Base-by-base conservation (phyloP, 1,140 invertebrate genomes). In the Drosophila littoralis region DNA sequence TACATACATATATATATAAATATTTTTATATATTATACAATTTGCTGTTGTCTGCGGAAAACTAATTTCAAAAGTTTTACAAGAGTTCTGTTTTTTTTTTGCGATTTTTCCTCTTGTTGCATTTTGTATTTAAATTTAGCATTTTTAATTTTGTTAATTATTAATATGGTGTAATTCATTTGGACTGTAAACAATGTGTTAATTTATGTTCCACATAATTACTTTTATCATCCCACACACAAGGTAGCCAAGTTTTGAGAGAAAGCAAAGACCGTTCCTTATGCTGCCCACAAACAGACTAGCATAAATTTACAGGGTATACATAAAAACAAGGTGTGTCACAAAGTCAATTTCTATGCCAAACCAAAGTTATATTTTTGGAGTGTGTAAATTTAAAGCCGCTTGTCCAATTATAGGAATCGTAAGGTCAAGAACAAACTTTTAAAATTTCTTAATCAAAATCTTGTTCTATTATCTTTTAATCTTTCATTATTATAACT, bases 41-140 rank as follows among this genome's bases (percentile, higher is more conserved):
- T 74, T 59, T 54, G 51, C 9, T 46, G 68, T 64, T 75, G 67
- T 52, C 50, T 67, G 59, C 45, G 10, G 48, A 60, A 61, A 71
- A 78, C 13, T 46, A 15, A 15, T 78, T 71, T 78, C 59, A 55
- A 75, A 61, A 75, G 57, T 72, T 55, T 60, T 46, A 40, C 48
- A 71, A 22, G 40, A 65, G 65, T 63, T 52, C 45, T 50, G 17
- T 33, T 22, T 61, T 35, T 10, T 22, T 61, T 15, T 61, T 13
- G 32, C 13, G 3, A 8, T 15, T 46, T 46, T 1, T 55, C 6
- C 33, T 13, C 28, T 42, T 48, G 17, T 57, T 72, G 45, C 38
- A 51, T 33, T 66, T 50, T 50, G 22, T 28, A n/a, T 7, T 33
- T 66, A 55, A 46, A n/a, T 57, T 48, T 66, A 46, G 13, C 7